Conservation (phyloP, 2,888 invertebrate genomes). For the Ectropis crepuscularia region DNA sequence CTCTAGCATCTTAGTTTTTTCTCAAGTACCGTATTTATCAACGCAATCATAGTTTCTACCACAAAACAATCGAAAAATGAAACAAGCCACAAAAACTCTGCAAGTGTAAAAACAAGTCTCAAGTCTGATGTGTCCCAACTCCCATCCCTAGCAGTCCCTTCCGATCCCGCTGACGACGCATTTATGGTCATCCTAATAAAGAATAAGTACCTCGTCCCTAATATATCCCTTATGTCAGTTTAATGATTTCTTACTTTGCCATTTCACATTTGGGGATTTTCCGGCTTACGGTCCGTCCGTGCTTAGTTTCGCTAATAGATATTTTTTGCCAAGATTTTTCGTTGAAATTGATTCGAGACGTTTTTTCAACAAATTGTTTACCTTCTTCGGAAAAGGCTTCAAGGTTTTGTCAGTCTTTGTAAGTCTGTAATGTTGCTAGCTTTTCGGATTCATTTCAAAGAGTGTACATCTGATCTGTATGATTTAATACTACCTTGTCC, state of each 20-base stretch:
- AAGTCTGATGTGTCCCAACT: constrained; percentile 7
- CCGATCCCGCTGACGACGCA: constrained; percentile 53
- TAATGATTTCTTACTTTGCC: constrained; percentile 55
- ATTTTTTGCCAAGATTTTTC: constrained; percentile 8
- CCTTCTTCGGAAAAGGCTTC: no score
- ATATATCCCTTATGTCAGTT: constrained; percentile 56
- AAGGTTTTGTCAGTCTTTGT: no score
- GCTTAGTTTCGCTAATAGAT: constrained; percentile 31
- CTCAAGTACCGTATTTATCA: no score
- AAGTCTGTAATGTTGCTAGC: no score
- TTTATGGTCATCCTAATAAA: constrained; percentile 62
- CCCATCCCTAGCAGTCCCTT: constrained; percentile 30
- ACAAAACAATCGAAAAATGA: background rate
- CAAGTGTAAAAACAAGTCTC: background rate
- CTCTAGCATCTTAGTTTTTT: no score
- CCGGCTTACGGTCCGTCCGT: constrained; percentile 24
- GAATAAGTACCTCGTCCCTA: constrained; percentile 53
- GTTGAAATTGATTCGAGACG: background rate
- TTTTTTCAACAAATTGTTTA: background rate
- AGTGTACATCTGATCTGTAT: no score
- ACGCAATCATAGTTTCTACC: background rate
- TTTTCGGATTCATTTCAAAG: no score
- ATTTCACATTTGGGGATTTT: constrained; percentile 43
- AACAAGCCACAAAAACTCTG: background rate
- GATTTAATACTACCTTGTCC: no score